Percentiles rank a stretch among this genome's conserved stretches.
These are phyloP conservation scores for Gavia stellata DNA, from an alignment of 2,113 vertebrate genomes.

Conservation along the genomic window DNA sequence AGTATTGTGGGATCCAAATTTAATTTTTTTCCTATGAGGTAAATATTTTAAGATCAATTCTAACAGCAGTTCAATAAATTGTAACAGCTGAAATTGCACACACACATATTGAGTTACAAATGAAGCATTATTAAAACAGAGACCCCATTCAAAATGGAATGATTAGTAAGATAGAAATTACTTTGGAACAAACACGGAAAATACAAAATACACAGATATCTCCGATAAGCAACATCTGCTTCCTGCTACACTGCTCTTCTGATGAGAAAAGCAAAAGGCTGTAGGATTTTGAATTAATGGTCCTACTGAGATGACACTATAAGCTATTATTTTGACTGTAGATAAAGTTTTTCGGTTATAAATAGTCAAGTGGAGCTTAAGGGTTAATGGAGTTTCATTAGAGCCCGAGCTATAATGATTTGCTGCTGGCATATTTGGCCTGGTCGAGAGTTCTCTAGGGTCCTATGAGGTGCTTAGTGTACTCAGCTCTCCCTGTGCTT, in stretches of 20 bases:
- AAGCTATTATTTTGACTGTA: not conserved
- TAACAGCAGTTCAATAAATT: conserved; percentile 67
- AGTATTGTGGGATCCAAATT: conserved; percentile 63
- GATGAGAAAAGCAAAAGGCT: not conserved
- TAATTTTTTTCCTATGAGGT: conserved; percentile 66
- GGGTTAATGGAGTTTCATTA: conserved; percentile 48
- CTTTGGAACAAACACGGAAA: conserved; percentile 32
- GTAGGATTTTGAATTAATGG: not conserved
- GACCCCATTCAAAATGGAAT: conserved; percentile 36
- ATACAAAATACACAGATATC: conserved; percentile 23
- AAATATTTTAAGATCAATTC: conserved; percentile 73
- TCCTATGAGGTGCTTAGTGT: conserved; percentile 28
- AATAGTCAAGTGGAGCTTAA: conserved; percentile 30
- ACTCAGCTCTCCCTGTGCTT: not conserved
- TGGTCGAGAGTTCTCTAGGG: conserved; percentile 33
- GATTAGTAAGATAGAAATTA: conserved; percentile 38
- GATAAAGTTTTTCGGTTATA: conserved; percentile 10
- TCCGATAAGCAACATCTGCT: conserved; percentile 34
- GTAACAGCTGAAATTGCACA: conserved; percentile 56
- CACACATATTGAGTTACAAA: conserved; percentile 37
- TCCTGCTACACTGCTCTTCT: not conserved
- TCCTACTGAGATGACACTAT: not conserved
- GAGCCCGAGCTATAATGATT: not conserved
- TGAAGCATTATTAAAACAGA: conserved; percentile 41
- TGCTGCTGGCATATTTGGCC: conserved; percentile 35